Base-by-base conservation (phyloP, 2,797 vertebrate species). In the Sphaeramia orbicularis region DNA sequence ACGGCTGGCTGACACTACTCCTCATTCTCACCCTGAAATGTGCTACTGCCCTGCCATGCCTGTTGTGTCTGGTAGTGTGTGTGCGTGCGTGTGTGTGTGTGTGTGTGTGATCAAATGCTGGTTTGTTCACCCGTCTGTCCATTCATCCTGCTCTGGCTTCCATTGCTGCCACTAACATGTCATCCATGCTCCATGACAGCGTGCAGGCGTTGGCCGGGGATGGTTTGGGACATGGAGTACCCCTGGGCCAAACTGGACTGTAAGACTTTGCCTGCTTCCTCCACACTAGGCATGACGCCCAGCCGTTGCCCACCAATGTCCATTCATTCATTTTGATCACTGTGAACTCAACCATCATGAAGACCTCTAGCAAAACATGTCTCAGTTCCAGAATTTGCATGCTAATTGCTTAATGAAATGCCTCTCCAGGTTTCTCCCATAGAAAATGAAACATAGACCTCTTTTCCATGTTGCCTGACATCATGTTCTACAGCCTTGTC, bases 151-250 rank as follows among this genome's bases (percentile, higher is more conserved):
- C 77, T 85, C 74, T 78, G 73, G 76, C 84, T 88, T 54, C 65
- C 86, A 89, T 88, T 88, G 80, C 88, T 86, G 81, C 91, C 91
- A 90, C 92, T 93, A 93, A 93, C 92, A 93, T 94, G 87, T 94
- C 91, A 86, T 86, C 82, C 92, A 92, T 84, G 49, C 82, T 88
- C 79, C 92, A 91, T 83, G 49, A 85, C 87, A 89, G 81, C 80
- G 86, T 89, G 88, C 85, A 90, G 88, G 81, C 92, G 91, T 87
- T 93, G 93, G 89, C 85, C 88, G 66, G 88, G 90, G 84, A 92
- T 91, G 90, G 83, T 75, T 91, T 92, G 91, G 89, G 89, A 93
- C 89, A 75, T 89, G 76, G 85, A 75, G 50, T 89, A 80, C 91
- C 86, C 91, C 86, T 92, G 93, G 93, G 81, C 90, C 87, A 86